phyloP scores from a whole-genome alignment of 2,113 vertebrate species.

The Budorcas taxicolor region DNA sequence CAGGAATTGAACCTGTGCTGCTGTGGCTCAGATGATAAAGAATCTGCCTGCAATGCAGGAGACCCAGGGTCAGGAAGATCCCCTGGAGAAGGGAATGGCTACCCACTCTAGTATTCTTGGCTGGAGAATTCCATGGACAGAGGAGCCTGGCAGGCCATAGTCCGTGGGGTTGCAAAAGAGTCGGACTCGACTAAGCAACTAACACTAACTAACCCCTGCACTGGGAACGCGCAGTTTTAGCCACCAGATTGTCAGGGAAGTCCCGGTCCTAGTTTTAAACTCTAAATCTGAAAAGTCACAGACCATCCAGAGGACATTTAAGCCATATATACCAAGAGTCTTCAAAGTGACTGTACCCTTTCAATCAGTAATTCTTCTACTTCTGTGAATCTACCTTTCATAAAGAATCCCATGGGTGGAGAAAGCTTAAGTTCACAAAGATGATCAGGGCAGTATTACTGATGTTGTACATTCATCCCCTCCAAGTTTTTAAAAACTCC shows the following conservation, averaged over 20 bases:
- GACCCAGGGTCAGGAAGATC: not conserved
- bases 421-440: not conserved
- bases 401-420: not conserved
- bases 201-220: not conserved
- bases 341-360: not conserved
- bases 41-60: not conserved
- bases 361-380: not conserved
- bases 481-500: not conserved
- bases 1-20: fast-evolving
- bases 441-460: not conserved
- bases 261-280: not conserved
- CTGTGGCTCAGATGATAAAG: not conserved
- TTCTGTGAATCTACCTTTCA: not conserved
- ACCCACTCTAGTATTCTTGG: not conserved
- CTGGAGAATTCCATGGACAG: not conserved
- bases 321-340: not conserved
- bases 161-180: not conserved
- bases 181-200: not conserved
- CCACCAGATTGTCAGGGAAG: not conserved
- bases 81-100: not conserved
- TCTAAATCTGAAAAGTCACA: not conserved
- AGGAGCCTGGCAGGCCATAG: not conserved
- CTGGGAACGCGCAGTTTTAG: not conserved
- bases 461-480: not conserved
- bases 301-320: not conserved